Conservation (phyloP, 2,797 vertebrate species). For the Falco rusticolus region DNA sequence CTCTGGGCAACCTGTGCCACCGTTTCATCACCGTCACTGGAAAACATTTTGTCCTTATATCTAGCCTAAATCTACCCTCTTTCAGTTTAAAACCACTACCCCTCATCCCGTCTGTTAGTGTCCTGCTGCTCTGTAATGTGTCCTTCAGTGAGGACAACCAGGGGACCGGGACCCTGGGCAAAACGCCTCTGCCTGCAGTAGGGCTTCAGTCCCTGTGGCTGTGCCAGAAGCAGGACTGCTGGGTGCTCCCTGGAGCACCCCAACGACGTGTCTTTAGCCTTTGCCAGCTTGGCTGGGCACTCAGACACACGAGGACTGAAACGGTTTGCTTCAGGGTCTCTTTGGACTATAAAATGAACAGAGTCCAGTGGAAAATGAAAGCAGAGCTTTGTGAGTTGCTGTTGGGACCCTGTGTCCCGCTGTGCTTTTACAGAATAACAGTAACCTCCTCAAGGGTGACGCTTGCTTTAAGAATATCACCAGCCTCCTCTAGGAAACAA, state of each 20-base stretch:
- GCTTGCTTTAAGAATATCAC: not conserved
- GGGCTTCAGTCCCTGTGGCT: not conserved
- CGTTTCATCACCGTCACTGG: not conserved
- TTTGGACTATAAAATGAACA: not conserved
- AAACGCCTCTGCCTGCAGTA: fast-evolving
- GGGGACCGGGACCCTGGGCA: not conserved
- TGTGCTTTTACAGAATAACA: not conserved
- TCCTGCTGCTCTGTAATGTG: not conserved
- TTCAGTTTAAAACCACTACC: not conserved
- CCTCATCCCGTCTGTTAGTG: not conserved
- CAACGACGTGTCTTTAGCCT: not conserved
- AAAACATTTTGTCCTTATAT: not conserved
- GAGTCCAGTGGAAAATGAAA: not conserved
- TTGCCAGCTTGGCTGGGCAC: not conserved
- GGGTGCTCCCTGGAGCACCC: not conserved
- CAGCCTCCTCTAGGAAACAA: not conserved
- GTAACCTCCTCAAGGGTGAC: not conserved
- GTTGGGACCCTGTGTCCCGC: not conserved
- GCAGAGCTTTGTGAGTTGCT: not conserved
- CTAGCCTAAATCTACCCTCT: not conserved
- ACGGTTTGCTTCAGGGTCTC: not conserved
- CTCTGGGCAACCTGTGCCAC: no score
- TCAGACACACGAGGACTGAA: not conserved
- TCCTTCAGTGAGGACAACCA: not conserved
- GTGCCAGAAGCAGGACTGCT: not conserved